These are phyloP conservation scores for Protobothrops flavoviridis DNA, from an alignment of 2,113 vertebrate genomes.

Conservation along the genomic window DNA sequence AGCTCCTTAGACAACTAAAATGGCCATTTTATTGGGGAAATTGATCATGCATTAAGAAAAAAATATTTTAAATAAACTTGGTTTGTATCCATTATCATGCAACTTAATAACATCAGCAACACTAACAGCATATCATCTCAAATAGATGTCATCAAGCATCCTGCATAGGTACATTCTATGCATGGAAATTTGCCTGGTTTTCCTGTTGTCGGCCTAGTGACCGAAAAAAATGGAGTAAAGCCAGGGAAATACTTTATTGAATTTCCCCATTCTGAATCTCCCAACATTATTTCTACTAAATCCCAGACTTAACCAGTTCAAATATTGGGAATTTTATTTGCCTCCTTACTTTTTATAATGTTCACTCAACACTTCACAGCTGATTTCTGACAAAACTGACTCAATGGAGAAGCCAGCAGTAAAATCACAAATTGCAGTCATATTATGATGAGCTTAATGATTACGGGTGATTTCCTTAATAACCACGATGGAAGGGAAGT, in stretches of 20 bases:
- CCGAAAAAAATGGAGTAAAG: background rate
- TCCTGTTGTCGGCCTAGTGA: background rate
- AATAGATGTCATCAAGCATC: background rate
- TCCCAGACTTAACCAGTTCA: background rate
- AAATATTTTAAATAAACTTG: background rate
- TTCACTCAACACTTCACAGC: background rate
- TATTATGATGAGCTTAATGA: background rate
- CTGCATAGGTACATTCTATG: background rate
- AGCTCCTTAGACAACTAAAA: background rate
- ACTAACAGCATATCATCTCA: background rate
- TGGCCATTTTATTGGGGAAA: background rate
- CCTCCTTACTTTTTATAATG: slow-evolving; percentile 24
- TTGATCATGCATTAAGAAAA: background rate
- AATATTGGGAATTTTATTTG: background rate
- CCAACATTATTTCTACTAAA: slow-evolving; percentile 1
- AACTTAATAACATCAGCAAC: background rate
- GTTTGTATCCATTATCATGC: background rate
- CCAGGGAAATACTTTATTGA: background rate
- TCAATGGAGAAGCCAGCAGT: background rate
- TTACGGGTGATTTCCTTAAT: background rate
- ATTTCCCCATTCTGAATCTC: background rate
- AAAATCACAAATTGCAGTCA: background rate
- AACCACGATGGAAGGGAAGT: background rate
- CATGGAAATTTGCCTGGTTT: background rate
- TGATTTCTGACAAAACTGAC: background rate